phyloP scores from a whole-genome alignment of 2,113 vertebrate species.

The Siphamia tubifer region DNA sequence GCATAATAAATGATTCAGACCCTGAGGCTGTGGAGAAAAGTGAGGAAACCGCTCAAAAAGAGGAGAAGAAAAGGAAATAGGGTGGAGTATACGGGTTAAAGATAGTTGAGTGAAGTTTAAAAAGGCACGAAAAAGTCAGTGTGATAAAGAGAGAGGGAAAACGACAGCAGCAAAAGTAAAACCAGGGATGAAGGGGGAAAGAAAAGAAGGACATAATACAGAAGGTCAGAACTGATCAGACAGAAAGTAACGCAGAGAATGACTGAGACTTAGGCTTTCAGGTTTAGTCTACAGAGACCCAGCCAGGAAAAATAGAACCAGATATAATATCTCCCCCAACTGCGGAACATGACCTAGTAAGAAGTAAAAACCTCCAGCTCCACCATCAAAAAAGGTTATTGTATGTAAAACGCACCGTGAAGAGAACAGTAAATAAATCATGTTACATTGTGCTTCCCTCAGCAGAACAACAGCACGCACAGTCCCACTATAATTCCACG shows the following conservation, averaged over 20 bases:
- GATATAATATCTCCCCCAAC: slow-evolving; percentile 8
- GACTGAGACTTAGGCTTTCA: slow-evolving; percentile 38
- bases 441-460: slow-evolving; percentile 37
- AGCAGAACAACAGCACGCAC: slow-evolving; percentile 45
- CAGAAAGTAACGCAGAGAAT: not conserved
- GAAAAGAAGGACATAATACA: not conserved
- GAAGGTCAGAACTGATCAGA: not conserved
- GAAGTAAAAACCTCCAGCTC: slow-evolving; percentile 11
- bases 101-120: slow-evolving; percentile 17
- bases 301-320: slow-evolving; percentile 25
- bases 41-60: not conserved
- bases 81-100: not conserved
- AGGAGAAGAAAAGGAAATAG: not conserved
- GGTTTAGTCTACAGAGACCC: slow-evolving; percentile 38
- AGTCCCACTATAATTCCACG: not conserved
- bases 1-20: slow-evolving; percentile 74
- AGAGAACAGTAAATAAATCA: slow-evolving; percentile 59
- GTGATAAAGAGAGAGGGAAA: not conserved
- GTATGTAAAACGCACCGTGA: slow-evolving; percentile 51
- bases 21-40: slow-evolving; percentile 31
- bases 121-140: not conserved
- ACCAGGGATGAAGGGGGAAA: not conserved
- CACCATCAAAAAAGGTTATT: slow-evolving; percentile 14
- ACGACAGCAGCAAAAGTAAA: slow-evolving; percentile 4
- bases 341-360: slow-evolving; percentile 23